These are phyloP conservation scores for Macrotrachela quadricornifera DNA, from an alignment of 1,140 invertebrate species.

Conservation along the genomic window DNA sequence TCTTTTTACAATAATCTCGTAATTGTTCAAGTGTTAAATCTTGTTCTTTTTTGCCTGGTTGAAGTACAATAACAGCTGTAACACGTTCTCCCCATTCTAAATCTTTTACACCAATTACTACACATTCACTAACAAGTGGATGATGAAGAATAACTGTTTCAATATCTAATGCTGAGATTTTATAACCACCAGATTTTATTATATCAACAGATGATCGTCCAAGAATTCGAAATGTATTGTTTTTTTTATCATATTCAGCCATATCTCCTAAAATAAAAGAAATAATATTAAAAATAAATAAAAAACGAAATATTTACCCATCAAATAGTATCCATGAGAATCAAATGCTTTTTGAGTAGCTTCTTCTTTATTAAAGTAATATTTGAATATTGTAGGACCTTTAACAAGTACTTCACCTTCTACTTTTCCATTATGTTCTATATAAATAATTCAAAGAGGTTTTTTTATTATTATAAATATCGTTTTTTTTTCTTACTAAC, in stretches of 20 bases:
- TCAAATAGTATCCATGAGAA: constrained; percentile 50
- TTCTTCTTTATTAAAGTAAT: constrained; percentile 53
- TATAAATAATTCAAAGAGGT: constrained; percentile 4
- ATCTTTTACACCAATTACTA: constrained; percentile 53
- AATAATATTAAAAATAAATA: neutral
- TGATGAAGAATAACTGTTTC: constrained; percentile 56
- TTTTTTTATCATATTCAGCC: constrained; percentile 34
- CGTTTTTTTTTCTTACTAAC: too few relatives aligned
- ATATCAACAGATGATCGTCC: constrained; percentile 64
- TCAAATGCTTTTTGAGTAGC: constrained; percentile 49
- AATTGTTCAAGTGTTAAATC: constrained; percentile 36
- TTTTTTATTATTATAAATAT: constrained; percentile 23
- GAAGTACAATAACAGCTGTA: constrained; percentile 38
- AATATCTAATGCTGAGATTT: constrained; percentile 55
- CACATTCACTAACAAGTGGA: constrained; percentile 48
- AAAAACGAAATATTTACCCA: constrained; percentile 35
- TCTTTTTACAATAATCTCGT: constrained; percentile 36
- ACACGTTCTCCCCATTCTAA: constrained; percentile 51
- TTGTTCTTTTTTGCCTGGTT: constrained; percentile 21
- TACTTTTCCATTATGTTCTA: constrained; percentile 10
- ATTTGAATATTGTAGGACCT: constrained; percentile 50
- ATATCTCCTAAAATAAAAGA: constrained; percentile 42
- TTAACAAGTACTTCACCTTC: constrained; percentile 50
- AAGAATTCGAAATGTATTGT: constrained; percentile 52
- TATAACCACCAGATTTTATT: constrained; percentile 65